These are phyloP conservation scores for Brachystomella parvula DNA, from an alignment of 1,140 invertebrate species.

Conservation along the genomic window DNA sequence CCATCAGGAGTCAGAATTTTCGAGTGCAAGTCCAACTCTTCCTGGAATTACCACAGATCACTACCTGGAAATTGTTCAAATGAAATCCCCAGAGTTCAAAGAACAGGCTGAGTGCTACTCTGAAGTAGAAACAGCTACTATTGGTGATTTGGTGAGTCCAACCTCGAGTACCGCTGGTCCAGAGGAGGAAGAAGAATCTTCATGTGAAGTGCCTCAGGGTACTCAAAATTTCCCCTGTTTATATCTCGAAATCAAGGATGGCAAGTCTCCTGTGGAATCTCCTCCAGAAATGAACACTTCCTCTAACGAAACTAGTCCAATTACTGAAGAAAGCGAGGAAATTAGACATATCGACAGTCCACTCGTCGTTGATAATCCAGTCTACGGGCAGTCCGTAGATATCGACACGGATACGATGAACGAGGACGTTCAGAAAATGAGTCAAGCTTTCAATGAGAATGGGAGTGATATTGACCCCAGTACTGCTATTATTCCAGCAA, in stretches of 20 bases:
- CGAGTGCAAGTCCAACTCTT: too few relatives aligned
- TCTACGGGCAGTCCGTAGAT: conserved; percentile 25
- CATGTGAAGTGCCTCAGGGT: not conserved
- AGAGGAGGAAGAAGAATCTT: not conserved
- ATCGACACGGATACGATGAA: conserved; percentile 1
- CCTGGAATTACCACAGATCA: too few relatives aligned
- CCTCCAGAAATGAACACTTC: too few relatives aligned
- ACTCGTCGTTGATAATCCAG: conserved; percentile 27
- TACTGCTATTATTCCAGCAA: not conserved
- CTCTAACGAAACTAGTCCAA: not conserved
- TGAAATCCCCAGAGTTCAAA: too few relatives aligned
- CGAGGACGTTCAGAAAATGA: not conserved
- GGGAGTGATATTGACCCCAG: too few relatives aligned
- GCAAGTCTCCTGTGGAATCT: not conserved
- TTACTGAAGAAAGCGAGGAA: conserved; percentile 23
- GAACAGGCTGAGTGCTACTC: too few relatives aligned
- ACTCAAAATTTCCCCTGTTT: not conserved
- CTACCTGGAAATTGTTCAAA: too few relatives aligned
- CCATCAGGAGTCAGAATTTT: too few relatives aligned
- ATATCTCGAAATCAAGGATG: not conserved
- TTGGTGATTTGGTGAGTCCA: not conserved
- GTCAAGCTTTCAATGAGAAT: conserved; percentile 7
- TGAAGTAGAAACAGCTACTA: too few relatives aligned
- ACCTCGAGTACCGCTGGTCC: not conserved
- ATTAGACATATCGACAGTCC: conserved; percentile 35